Conservation (phyloP, 2,113 vertebrate species). For the Larimichthys crocea region DNA sequence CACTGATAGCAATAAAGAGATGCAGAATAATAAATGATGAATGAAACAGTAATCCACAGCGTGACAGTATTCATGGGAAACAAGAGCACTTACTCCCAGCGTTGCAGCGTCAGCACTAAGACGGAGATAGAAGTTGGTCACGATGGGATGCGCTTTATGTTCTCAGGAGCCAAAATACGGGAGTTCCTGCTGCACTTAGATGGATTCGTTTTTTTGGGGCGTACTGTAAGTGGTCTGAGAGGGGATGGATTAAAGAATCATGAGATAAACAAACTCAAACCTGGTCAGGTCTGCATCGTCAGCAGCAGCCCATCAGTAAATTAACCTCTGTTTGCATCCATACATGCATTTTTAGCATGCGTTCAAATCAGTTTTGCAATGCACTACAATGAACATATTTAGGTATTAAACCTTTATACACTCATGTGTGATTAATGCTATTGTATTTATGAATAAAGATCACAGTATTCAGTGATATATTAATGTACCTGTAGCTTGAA, state of each 20-base stretch:
- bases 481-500: not conserved
- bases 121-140: slow-evolving; percentile 37
- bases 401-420: too few species aligned
- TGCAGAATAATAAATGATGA: slow-evolving; percentile 62
- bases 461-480: not conserved
- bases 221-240: slow-evolving; percentile 71
- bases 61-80: slow-evolving; percentile 44
- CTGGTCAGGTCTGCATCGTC: slow-evolving; percentile 21
- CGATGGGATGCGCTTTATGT: slow-evolving; percentile 35
- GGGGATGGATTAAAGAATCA: slow-evolving; percentile 75
- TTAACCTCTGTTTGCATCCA: not conserved
- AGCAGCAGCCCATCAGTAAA: slow-evolving; percentile 3
- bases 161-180: slow-evolving; percentile 42
- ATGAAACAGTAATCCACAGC: slow-evolving; percentile 47
- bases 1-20: slow-evolving; percentile 38
- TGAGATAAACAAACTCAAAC: slow-evolving; percentile 69
- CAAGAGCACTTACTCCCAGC: slow-evolving; percentile 55
- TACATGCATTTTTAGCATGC: not conserved
- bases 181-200: slow-evolving; percentile 42
- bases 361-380: not conserved
- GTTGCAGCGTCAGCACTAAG: slow-evolving; percentile 46
- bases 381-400: not conserved
- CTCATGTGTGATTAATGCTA: too few species aligned
- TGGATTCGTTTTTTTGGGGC: slow-evolving; percentile 61
- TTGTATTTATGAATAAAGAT: not conserved